phyloP scores from a whole-genome alignment of 1,140 invertebrate species.

The Chlorops oryzae region DNA sequence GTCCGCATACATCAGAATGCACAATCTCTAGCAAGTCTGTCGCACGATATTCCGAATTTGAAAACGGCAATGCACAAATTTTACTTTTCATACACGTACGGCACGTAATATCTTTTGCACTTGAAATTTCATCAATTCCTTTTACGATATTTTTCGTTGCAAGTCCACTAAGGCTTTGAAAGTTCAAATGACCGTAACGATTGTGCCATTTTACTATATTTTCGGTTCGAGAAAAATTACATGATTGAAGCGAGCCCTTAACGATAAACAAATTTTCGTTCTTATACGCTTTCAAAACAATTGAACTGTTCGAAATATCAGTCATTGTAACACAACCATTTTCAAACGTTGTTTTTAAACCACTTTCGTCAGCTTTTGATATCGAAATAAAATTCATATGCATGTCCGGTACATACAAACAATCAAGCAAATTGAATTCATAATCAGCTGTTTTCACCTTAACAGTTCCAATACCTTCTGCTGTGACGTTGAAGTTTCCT shows the following conservation, averaged over 20 bases:
- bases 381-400: constrained; percentile 11
- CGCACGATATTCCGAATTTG: no score
- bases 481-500: constrained; percentile 1
- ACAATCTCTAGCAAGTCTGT: constrained; percentile 34
- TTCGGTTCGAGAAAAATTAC: no score
- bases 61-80: no score
- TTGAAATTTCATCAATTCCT: no score
- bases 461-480: neutral
- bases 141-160: neutral
- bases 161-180: neutral
- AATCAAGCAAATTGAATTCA: neutral
- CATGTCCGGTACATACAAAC: constrained; percentile 7
- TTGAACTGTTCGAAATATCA: neutral
- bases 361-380: neutral
- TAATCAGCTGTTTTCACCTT: neutral
- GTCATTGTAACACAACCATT: neutral
- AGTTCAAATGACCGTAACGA: neutral
- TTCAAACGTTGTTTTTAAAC: neutral
- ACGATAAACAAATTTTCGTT: neutral
- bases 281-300: neutral
- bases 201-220: no score
- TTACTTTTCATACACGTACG: no score
- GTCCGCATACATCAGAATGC: constrained; percentile 46
- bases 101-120: no score
- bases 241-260: neutral